Conservation (phyloP, 2,888 invertebrate genomes). For the Dasysyrphus tricinctus region DNA sequence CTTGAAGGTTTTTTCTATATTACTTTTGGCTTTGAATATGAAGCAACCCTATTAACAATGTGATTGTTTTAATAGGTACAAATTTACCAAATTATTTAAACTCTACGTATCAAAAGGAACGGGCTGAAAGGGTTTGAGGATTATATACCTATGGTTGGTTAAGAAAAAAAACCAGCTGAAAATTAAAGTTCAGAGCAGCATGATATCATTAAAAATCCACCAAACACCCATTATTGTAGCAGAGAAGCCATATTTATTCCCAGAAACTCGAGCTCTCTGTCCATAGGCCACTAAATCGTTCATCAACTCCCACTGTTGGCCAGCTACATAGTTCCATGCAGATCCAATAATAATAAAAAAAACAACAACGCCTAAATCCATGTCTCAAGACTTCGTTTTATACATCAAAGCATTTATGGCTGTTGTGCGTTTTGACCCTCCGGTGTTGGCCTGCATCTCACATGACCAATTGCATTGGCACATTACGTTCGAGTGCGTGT, state of each 20-base stretch:
- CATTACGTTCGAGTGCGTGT: slow-evolving; percentile 74
- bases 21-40: no score
- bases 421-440: slow-evolving; percentile 63
- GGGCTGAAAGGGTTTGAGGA: no score
- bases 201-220: slow-evolving; percentile 1
- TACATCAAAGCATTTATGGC: slow-evolving; percentile 23
- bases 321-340: slow-evolving; percentile 6
- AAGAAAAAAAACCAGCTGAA: not conserved
- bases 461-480: slow-evolving; percentile 67
- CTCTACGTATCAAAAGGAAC: no score
- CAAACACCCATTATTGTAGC: slow-evolving; percentile 3
- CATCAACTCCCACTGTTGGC: slow-evolving; percentile 58
- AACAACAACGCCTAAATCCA: slow-evolving; percentile 6
- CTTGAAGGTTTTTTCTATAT: no score
- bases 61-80: no score
- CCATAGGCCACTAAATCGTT: slow-evolving; percentile 58
- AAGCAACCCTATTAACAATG: no score
- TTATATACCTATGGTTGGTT: not conserved
- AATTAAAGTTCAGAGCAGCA: not conserved
- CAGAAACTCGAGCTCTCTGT: slow-evolving; percentile 1
- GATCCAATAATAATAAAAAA: slow-evolving; percentile 11
- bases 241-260: not conserved
- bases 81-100: no score
- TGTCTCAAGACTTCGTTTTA: slow-evolving; percentile 19
- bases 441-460: slow-evolving; percentile 53